Evolutionary conservation across 2,113 vertebrate species (phyloP).

Genomic region (Coturnix japonica): DNA sequence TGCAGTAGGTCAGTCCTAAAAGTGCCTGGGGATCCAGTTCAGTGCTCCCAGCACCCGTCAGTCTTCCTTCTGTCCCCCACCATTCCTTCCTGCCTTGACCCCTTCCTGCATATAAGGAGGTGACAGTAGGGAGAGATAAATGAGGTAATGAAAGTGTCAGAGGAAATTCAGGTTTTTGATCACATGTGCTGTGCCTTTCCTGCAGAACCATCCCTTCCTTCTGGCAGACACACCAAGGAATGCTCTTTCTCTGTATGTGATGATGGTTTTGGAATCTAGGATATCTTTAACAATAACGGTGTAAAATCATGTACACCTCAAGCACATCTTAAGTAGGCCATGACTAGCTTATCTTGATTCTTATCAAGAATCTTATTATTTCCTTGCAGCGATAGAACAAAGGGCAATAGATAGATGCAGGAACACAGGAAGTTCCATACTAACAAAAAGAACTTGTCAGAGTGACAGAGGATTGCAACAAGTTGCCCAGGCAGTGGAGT

Average conservation of each 20-base stretch:
- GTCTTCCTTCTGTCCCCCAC: neutral
- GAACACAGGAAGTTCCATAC: too few relatives aligned
- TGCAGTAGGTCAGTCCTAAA: fast-evolving
- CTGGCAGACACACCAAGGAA: neutral
- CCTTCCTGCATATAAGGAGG: fast-evolving
- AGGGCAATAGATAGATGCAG: too few relatives aligned
- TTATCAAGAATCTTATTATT: too few relatives aligned
- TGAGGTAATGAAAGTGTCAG: fast-evolving
- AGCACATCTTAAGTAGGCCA: neutral
- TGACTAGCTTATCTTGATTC: neutral
- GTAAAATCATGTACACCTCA: neutral
- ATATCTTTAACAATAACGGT: fast-evolving
- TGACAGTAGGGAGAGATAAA: neutral
- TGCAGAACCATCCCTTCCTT: neutral
- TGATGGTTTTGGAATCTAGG: neutral
- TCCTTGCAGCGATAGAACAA: too few relatives aligned
- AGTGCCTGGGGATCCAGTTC: neutral
- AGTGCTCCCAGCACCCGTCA: fast-evolving
- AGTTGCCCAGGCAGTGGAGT: too few relatives aligned
- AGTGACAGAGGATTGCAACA: too few relatives aligned
- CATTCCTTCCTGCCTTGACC: neutral
- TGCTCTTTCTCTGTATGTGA: neutral
- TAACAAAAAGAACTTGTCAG: too few relatives aligned
- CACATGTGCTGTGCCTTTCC: neutral
- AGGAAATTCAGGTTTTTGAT: neutral